Evolutionary conservation across 2,113 vertebrate species (phyloP).

Genomic region (Saccopteryx bilineata): DNA sequence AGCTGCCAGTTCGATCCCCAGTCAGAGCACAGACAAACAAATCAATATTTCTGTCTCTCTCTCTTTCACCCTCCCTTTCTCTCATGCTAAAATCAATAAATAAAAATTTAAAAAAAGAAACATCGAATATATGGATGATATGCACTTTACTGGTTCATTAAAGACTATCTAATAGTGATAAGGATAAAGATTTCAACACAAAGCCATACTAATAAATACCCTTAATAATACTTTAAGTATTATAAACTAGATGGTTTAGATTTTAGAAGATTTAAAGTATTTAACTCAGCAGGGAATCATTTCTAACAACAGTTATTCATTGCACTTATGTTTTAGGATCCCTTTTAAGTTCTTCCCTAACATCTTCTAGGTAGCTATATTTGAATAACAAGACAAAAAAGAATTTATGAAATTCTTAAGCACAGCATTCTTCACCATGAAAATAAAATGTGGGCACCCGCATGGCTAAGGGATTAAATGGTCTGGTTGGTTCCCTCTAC

Average conservation of each 20-base stretch:
- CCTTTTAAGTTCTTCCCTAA: background rate
- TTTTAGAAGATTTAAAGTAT: background rate
- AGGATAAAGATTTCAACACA: slow-evolving; percentile 23
- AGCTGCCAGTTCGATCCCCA: too few species aligned
- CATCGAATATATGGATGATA: background rate
- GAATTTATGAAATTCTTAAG: background rate
- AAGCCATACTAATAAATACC: background rate
- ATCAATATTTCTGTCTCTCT: too few species aligned
- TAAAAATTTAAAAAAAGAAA: background rate
- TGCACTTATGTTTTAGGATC: background rate
- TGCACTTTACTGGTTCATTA: slow-evolving; percentile 45
- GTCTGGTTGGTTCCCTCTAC: slow-evolving; percentile 35
- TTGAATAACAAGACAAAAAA: slow-evolving; percentile 11
- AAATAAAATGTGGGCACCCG: slow-evolving; percentile 10
- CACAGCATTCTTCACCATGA: background rate
- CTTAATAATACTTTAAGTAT: background rate
- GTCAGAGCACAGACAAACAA: too few species aligned
- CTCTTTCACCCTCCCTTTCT: too few species aligned
- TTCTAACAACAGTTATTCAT: background rate
- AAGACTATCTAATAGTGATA: slow-evolving; percentile 17
- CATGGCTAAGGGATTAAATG: background rate
- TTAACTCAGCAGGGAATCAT: slow-evolving; percentile 8
- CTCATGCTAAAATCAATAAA: too few species aligned
- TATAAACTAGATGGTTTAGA: slow-evolving; percentile 11
- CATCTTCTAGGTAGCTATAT: background rate